Evolutionary conservation across 2,888 invertebrate genomes (phyloP).

Genomic region (Spatulosminthurus flaviceps): DNA sequence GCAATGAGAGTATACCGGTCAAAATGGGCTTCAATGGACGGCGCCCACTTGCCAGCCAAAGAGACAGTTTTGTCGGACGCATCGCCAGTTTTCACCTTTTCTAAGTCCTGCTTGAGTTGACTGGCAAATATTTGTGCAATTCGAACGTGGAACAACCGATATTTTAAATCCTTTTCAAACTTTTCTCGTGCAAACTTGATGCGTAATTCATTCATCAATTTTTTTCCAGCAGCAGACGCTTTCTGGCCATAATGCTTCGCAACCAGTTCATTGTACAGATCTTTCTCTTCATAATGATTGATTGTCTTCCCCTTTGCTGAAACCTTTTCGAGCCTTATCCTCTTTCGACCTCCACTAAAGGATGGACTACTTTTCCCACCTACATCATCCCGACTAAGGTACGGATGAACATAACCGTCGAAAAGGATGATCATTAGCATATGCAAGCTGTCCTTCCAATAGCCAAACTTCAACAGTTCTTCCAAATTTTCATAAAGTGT

Average conservation of each 20-base stretch:
- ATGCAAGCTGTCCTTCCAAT: conserved; percentile 58
- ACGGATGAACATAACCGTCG: conserved; percentile 48
- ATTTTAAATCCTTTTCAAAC: conserved; percentile 50
- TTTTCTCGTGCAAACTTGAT: conserved; percentile 47
- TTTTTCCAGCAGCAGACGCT: not conserved
- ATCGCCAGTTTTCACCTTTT: conserved; percentile 9
- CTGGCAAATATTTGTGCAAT: conserved; percentile 53
- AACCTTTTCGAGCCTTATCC: conserved; percentile 11
- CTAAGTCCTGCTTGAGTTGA: conserved; percentile 48
- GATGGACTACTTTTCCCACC: conserved; percentile 8
- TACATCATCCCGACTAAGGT: conserved; percentile 44
- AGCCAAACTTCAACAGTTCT: conserved; percentile 50
- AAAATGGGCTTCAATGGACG: conserved; percentile 55
- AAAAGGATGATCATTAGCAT: conserved; percentile 49
- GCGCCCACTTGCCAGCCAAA: conserved; percentile 57
- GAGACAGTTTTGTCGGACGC: conserved; percentile 39
- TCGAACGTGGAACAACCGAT: conserved; percentile 48
- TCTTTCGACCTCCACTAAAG: not conserved
- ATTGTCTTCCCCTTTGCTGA: not conserved
- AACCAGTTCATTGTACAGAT: conserved; percentile 40
- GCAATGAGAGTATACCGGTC: conserved; percentile 53
- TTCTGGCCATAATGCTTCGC: conserved; percentile 1
- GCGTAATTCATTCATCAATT: conserved; percentile 28
- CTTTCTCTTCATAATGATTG: conserved; percentile 34
- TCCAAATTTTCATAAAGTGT: conserved; percentile 54